A percentile compares a stretch with the other conserved stretches of the same genome.
These are phyloP conservation scores for Leptinotarsa undecemlineata DNA, from an alignment of 1,140 invertebrate species.

Conservation along the genomic window DNA sequence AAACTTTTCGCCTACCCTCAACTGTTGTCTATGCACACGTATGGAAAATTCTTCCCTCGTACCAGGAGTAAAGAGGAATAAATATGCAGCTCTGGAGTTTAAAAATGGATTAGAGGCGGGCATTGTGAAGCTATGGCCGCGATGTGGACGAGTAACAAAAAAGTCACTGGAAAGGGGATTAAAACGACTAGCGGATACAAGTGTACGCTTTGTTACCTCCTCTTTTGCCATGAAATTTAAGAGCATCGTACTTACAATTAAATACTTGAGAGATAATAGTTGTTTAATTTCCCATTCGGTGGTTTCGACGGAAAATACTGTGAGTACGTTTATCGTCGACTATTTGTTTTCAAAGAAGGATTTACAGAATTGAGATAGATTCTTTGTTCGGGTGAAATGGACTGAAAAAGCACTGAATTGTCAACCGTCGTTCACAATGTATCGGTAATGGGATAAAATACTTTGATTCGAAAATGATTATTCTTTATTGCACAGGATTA, in stretches of 20 bases:
- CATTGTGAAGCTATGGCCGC: slow-evolving; percentile 21
- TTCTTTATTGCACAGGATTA: no score
- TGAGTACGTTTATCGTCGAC: neutral
- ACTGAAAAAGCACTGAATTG: neutral
- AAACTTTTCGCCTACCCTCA: neutral
- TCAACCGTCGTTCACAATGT: neutral
- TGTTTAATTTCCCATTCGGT: slow-evolving; percentile 18
- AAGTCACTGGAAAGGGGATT: slow-evolving; percentile 19
- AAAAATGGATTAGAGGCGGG: slow-evolving; percentile 24
- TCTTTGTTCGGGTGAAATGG: neutral
- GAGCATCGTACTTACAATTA: slow-evolving; percentile 26
- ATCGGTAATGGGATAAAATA: neutral
- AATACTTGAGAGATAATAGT: slow-evolving; percentile 26
- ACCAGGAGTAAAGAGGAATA: slow-evolving; percentile 31
- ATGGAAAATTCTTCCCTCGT: slow-evolving; percentile 8
- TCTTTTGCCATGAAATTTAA: slow-evolving; percentile 20
- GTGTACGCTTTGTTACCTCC: slow-evolving; percentile 23
- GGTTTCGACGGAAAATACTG: slow-evolving; percentile 17
- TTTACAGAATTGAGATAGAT: neutral
- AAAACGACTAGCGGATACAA: slow-evolving; percentile 22
- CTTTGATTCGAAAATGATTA: neutral
- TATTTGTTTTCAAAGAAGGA: neutral
- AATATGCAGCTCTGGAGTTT: slow-evolving; percentile 35
- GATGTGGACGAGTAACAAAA: slow-evolving; percentile 14
- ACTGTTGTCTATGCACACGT: neutral